Evolutionary conservation across 2,888 invertebrate species (phyloP).

Genomic region (Stenurella melanura): DNA sequence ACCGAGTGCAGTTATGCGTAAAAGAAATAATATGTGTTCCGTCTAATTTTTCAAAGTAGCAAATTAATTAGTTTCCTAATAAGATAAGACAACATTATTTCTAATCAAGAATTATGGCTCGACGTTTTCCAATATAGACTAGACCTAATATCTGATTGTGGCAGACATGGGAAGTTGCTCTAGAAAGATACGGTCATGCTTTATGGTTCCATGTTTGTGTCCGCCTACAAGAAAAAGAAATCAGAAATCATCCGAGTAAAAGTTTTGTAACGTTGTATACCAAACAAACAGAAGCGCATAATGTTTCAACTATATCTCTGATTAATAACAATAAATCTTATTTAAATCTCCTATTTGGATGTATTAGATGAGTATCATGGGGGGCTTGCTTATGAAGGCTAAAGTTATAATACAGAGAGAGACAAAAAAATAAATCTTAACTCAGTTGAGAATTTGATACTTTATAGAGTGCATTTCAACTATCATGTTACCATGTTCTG

Average conservation of each 20-base stretch:
- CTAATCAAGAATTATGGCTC: neutral
- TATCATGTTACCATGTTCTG: too few species aligned
- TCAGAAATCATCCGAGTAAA: conserved; percentile 30
- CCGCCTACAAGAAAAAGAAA: conserved; percentile 30
- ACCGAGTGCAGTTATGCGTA: too few species aligned
- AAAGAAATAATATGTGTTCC: too few species aligned
- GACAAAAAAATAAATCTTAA: neutral
- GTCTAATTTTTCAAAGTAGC: neutral
- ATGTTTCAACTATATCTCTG: conserved; percentile 19
- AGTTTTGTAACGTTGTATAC: conserved; percentile 15
- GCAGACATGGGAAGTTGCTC: neutral
- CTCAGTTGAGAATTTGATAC: too few species aligned
- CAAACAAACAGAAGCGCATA: conserved; percentile 9
- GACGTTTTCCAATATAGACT: conserved; percentile 7
- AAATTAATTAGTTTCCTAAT: neutral
- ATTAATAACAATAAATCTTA: conserved; percentile 33
- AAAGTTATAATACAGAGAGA: neutral
- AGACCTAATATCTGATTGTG: conserved; percentile 4
- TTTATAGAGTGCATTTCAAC: too few species aligned
- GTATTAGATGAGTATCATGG: neutral
- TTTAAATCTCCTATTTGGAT: conserved; percentile 14
- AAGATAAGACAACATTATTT: conserved; percentile 3
- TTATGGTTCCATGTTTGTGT: conserved; percentile 25
- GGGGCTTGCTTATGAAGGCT: neutral
- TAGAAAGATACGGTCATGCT: conserved; percentile 20